Evolutionary conservation across 2,797 vertebrate genomes (phyloP), one percentile per base, ranked within the genome.

Genomic region (Cuniculus paca): DNA sequence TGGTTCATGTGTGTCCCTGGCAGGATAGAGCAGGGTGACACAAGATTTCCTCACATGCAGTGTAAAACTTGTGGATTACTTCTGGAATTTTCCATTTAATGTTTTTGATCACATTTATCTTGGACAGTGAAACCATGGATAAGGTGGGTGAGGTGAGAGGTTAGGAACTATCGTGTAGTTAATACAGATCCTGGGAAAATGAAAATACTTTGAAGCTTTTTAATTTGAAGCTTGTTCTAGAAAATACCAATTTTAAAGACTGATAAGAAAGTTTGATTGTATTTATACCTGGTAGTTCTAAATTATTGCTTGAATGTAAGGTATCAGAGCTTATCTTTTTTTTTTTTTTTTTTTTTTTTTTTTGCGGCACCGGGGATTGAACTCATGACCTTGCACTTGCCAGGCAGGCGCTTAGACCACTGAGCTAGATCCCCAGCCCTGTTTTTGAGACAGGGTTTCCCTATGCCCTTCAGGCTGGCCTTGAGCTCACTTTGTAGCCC

Each of bases 221-320:
- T 28, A 78, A 68, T 54, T 54, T 54, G 52, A 22, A 22, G 60
- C 20, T 89, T 70, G 3, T 82, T 79, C 22, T 86, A 17, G 63
- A 61, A 92, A 88, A 80, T 48, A 12, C 19, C 17, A 82, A 31
- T 95, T 90, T 90, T 77, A 81, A 42, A 88, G 20, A 56, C 48
- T 14, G 79, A 5, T 14, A 94, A 68, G 52, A 95, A 60, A 90
- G 78, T 86, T 95, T 88, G 20, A 75, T 90, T 81, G 34, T 22
- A 70, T 93, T 50, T 95, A 85, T 65, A 39, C 28, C 26, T 97
- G 39, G 60, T 93, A 81, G 82, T 36, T 95, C 28, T 74, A 90
- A 88, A 85, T 90, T 91, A 42, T 54, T 97, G 65, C 28, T 93
- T 87, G 84, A 95, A 72, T 84, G 12, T 72, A 84, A 85, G 28